These are phyloP conservation scores for Ligdia adustata DNA, from an alignment of 2,888 invertebrate species.

Conservation along the genomic window DNA sequence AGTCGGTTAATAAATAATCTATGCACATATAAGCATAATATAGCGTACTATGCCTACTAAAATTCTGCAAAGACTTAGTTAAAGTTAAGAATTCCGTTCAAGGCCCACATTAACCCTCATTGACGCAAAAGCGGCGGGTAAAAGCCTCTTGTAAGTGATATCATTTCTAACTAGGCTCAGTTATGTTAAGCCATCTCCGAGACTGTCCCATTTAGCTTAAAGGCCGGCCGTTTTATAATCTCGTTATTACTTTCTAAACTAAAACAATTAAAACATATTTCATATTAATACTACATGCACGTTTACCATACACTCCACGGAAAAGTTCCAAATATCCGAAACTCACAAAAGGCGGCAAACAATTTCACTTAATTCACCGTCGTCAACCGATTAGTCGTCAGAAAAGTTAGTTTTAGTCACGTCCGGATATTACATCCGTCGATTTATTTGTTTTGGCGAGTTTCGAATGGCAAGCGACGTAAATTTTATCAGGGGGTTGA, in stretches of 20 bases:
- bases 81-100: background rate
- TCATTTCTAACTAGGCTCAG: constrained; percentile 1
- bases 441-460: constrained; percentile 56
- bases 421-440: constrained; percentile 49
- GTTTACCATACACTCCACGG: constrained; percentile 45
- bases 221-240: too few relatives aligned
- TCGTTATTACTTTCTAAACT: background rate
- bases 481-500: constrained; percentile 60
- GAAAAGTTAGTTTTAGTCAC: constrained; percentile 44
- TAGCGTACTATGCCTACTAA: too few relatives aligned
- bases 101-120: constrained; percentile 15
- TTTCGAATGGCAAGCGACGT: constrained; percentile 66
- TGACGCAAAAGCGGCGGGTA: background rate
- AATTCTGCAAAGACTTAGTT: too few relatives aligned
- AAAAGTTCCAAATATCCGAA: constrained; percentile 48
- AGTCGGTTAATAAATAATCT: too few relatives aligned
- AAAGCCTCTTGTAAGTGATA: constrained; percentile 18
- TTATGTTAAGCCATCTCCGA: background rate
- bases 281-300: too few relatives aligned
- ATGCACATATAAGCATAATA: too few relatives aligned
- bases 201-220: background rate
- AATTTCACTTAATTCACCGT: constrained; percentile 50
- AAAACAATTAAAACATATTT: background rate
- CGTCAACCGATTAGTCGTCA: constrained; percentile 39
- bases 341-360: constrained; percentile 50